phyloP scores from a whole-genome alignment of 1,140 invertebrate species.

The Dufourea novaeangliae region DNA sequence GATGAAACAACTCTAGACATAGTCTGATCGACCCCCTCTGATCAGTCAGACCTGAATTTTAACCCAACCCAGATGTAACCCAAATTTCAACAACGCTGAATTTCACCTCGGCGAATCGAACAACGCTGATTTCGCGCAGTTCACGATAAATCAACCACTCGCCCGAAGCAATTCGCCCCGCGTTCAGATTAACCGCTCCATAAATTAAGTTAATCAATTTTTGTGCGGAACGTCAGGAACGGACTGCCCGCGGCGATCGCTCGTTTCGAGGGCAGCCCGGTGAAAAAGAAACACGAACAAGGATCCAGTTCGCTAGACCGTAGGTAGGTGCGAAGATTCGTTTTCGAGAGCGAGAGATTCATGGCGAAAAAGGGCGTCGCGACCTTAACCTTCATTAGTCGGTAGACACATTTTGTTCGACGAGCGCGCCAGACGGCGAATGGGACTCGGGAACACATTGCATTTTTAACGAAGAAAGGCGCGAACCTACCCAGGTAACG shows the following conservation, averaged over 20 bases:
- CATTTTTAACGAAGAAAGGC: neutral
- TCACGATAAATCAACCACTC: slow-evolving; percentile 33
- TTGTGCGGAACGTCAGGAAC: slow-evolving; percentile 21
- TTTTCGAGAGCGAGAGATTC: slow-evolving; percentile 30
- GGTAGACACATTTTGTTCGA: slow-evolving; percentile 36
- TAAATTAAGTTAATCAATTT: slow-evolving; percentile 54
- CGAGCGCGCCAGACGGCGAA: slow-evolving; percentile 42
- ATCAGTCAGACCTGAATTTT: no score
- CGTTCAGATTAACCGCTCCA: slow-evolving; percentile 44
- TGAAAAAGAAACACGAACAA: slow-evolving; percentile 24
- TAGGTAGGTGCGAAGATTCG: slow-evolving; percentile 35
- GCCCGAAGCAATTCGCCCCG: slow-evolving; percentile 23
- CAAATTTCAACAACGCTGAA: no score
- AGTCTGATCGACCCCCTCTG: neutral
- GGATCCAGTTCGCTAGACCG: neutral
- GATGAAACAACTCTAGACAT: neutral
- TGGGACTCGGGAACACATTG: neutral
- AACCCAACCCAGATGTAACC: no score
- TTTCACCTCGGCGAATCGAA: no score
- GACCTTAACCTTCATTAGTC: slow-evolving; percentile 62
- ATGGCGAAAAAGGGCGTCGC: slow-evolving; percentile 30
- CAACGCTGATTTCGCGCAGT: slow-evolving; percentile 12
- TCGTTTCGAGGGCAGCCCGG: neutral
- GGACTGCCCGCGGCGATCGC: slow-evolving; percentile 11
- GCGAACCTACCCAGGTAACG: neutral